Evolutionary conservation across 2,888 invertebrate genomes (phyloP).

Genomic region (Bellardia bayeri): DNA sequence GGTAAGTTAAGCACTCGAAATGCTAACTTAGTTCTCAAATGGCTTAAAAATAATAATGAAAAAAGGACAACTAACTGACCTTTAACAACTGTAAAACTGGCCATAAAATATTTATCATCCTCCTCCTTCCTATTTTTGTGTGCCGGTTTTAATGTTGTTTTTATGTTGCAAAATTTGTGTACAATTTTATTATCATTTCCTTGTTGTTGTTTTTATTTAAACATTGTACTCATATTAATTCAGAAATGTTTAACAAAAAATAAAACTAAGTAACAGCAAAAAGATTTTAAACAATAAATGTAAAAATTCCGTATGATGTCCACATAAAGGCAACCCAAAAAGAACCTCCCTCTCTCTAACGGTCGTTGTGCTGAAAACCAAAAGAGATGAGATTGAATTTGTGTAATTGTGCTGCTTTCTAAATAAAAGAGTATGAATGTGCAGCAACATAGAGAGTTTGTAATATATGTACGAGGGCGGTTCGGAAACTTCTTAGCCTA

Average conservation of each 20-base stretch:
- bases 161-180: conserved; percentile 11
- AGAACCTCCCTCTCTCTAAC: neutral
- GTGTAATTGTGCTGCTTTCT: too few species aligned
- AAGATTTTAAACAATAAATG: conserved; percentile 29
- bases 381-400: conserved; percentile 7
- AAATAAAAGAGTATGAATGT: neutral
- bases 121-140: neutral
- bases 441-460: neutral
- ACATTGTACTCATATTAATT: conserved; percentile 25
- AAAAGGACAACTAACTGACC: neutral
- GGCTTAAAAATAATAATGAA: neutral
- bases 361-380: neutral
- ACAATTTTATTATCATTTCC: conserved; percentile 24
- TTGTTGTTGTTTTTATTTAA: conserved; percentile 6
- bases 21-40: neutral
- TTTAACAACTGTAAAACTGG: neutral
- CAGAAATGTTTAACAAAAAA: conserved; percentile 12
- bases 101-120: neutral
- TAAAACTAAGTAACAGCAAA: neutral
- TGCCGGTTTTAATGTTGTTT: neutral
- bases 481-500: too few species aligned
- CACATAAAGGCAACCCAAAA: neutral
- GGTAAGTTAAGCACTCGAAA: conserved; percentile 85
- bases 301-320: conserved; percentile 15
- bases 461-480: too few species aligned